These are phyloP conservation scores for Stichodactyla mertensii DNA, from an alignment of 64 coral and sea anemone genomes.

Conservation along the genomic window DNA sequence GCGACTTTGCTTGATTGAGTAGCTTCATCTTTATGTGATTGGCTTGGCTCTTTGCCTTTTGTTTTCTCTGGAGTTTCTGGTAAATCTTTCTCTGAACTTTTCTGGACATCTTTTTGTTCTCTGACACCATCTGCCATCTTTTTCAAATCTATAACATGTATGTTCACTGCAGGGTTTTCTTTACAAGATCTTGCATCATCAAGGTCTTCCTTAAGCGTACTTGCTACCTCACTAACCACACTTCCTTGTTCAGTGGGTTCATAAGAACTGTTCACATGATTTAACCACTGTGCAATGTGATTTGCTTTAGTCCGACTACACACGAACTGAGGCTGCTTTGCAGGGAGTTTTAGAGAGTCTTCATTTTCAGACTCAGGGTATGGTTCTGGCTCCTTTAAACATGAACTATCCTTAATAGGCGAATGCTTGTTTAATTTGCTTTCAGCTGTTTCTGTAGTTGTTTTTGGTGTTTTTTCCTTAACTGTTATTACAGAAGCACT, in stretches of 20 bases:
- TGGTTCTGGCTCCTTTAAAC: background rate
- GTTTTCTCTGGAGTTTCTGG: background rate
- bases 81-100: background rate
- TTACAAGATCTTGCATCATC: slow-evolving; percentile 22
- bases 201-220: background rate
- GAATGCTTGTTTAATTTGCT: background rate
- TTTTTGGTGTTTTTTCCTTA: background rate
- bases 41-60: background rate
- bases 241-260: slow-evolving; percentile 46
- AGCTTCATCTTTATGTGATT: background rate
- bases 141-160: background rate
- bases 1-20: background rate
- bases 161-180: background rate
- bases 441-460: background rate
- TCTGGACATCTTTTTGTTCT: background rate
- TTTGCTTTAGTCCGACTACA: slow-evolving; percentile 6
- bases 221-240: slow-evolving; percentile 16
- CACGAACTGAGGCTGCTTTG: background rate
- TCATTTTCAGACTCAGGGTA: background rate
- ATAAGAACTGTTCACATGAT: slow-evolving; percentile 22
- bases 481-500: background rate
- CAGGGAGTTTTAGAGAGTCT: background rate
- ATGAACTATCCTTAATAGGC: background rate
- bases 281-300: slow-evolving; percentile 22
- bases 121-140: background rate